Base-by-base conservation (phyloP, 2,113 vertebrate genomes). In the Actenoides hombroni region DNA sequence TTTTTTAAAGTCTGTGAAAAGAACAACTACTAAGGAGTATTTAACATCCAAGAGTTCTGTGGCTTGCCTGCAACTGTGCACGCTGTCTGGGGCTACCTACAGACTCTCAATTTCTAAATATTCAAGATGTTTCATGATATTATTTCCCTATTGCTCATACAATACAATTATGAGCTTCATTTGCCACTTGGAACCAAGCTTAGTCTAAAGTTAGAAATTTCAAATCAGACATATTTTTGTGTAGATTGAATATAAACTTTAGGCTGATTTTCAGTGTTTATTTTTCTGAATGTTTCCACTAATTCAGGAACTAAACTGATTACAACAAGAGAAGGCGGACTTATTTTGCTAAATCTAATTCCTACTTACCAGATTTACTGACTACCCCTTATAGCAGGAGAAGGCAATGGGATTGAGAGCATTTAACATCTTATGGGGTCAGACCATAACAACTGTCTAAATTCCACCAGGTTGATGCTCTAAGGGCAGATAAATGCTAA, bases 311-410 rank as follows among this genome's bases (percentile, higher is more conserved):
- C 70, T 78, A 51, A 63, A 23, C 21, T 2, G 17, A 91, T 94
- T 84, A 39, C 64, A 69, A 35, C 33, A 70, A 74, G 49, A 83
- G 57, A 8, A 87, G 37, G 54, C 88, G 2, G 31, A 82, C 61
- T 88, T 88, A 74, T 21, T 87, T 94, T 92, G 46, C 83, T 88
- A 29, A 86, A 68, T n/a, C 29, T 83, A 84, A 80, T 84, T 94
- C 86, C 89, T 83, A 49, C 71, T 93, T 85, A 93, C 0, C 2
- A 86, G 90, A 93, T 93, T 94, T 95, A 25, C 26, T 19, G 24
- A 83, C 24, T 37, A 39, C 11, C 49, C 75, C 67, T 90, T 93
- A 67, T 15, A 89, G 76, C 56, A 81, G 42, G 73, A 78, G 68
- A 87, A 69, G 42, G 90, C 81, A 75, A 73, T 44, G 29, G 75